A percentile compares a stretch with the other conserved stretches of the same genome.
These are phyloP conservation scores for Cephus sareptanus DNA, from an alignment of 2,888 invertebrate genomes.

Conservation along the genomic window DNA sequence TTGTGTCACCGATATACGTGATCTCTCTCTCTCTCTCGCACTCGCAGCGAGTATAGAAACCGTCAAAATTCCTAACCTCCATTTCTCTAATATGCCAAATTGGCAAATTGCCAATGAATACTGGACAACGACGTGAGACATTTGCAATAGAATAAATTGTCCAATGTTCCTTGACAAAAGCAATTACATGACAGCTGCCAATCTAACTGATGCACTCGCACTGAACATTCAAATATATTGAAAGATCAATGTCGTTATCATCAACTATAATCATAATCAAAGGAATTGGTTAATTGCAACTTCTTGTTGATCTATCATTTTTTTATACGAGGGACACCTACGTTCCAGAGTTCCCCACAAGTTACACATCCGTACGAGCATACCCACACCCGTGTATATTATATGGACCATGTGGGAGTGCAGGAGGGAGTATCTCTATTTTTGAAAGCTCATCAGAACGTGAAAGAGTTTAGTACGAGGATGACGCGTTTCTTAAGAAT, in stretches of 20 bases:
- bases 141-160: background rate
- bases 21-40: background rate
- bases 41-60: background rate
- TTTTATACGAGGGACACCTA: background rate
- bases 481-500: background rate
- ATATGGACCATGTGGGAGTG: background rate
- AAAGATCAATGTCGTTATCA: background rate
- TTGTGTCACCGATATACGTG: background rate
- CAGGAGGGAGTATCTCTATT: background rate
- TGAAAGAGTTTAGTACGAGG: background rate
- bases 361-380: background rate
- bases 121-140: background rate
- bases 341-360: background rate
- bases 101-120: background rate
- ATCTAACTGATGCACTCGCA: background rate
- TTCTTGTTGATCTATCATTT: background rate
- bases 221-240: background rate
- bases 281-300: background rate
- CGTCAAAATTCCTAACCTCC: background rate
- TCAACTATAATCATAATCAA: background rate
- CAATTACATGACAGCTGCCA: background rate
- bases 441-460: background rate
- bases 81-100: background rate
- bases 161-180: background rate
- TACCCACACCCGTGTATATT: background rate